These are phyloP conservation scores for Hephaestus fuliginosus DNA, from an alignment of 2,797 vertebrate genomes.

Conservation along the genomic window DNA sequence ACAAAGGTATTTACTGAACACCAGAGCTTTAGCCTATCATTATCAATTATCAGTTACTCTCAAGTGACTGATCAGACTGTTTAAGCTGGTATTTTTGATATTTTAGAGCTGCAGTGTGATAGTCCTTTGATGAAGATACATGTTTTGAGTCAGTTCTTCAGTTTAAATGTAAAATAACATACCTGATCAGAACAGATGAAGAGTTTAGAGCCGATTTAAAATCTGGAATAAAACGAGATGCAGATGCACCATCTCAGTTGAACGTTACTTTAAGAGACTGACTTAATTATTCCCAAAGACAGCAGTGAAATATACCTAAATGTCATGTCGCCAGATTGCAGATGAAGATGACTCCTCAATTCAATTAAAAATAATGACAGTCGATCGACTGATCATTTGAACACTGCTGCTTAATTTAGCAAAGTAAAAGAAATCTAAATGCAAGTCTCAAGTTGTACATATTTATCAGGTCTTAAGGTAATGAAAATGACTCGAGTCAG, in stretches of 20 bases:
- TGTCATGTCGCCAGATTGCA: neutral
- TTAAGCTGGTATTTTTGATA: no score
- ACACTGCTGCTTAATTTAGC: neutral
- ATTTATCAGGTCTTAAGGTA: slow-evolving; percentile 4
- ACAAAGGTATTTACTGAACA: neutral
- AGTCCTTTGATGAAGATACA: no score
- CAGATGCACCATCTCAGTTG: no score
- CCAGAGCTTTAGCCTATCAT: neutral
- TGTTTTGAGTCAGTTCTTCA: no score
- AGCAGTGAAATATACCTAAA: neutral
- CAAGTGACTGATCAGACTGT: no score
- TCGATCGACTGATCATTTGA: rapidly evolving
- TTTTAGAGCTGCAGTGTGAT: no score
- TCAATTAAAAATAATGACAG: neutral
- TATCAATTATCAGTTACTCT: no score
- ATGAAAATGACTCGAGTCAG: neutral
- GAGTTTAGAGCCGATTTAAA: no score
- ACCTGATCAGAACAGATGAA: no score
- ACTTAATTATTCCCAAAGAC: neutral
- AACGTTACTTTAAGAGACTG: no score
- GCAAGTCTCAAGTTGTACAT: neutral
- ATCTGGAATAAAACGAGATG: no score
- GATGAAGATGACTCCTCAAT: neutral
- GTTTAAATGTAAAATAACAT: no score
- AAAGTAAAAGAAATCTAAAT: neutral